phyloP scores from a whole-genome alignment of 2,888 invertebrate genomes.

The Pollenia amentaria region DNA sequence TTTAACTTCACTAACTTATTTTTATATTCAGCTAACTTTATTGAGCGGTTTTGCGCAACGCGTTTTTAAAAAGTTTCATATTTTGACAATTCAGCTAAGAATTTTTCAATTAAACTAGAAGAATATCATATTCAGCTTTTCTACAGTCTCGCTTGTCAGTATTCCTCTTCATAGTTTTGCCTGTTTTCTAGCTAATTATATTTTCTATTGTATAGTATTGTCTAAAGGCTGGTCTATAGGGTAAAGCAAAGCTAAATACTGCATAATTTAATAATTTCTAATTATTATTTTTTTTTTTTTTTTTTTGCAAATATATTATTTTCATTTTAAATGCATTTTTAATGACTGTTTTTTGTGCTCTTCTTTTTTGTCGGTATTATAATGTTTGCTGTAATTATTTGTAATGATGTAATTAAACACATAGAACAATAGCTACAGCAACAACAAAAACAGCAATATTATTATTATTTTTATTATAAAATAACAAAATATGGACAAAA shows the following conservation, averaged over 20 bases:
- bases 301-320: neutral
- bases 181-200: too few relatives aligned
- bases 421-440: constrained; percentile 8
- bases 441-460: neutral
- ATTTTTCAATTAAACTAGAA: too few relatives aligned
- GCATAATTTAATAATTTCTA: constrained; percentile 5
- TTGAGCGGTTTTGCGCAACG: too few relatives aligned
- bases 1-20: too few relatives aligned
- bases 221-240: too few relatives aligned
- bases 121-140: too few relatives aligned
- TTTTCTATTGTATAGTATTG: too few relatives aligned
- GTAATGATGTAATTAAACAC: constrained; percentile 69
- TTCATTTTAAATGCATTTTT: constrained; percentile 40
- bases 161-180: too few relatives aligned
- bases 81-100: too few relatives aligned
- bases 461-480: constrained; percentile 26
- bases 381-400: constrained; percentile 57
- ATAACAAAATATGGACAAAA: constrained; percentile 40
- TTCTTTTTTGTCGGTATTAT: neutral
- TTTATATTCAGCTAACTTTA: too few relatives aligned
- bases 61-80: too few relatives aligned
- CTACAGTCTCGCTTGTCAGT: too few relatives aligned
- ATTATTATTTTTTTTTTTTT: neutral
- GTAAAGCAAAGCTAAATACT: neutral
- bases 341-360: constrained; percentile 17